phyloP scores from a whole-genome alignment of 2,797 vertebrate species.

The Pteropus rufus region DNA sequence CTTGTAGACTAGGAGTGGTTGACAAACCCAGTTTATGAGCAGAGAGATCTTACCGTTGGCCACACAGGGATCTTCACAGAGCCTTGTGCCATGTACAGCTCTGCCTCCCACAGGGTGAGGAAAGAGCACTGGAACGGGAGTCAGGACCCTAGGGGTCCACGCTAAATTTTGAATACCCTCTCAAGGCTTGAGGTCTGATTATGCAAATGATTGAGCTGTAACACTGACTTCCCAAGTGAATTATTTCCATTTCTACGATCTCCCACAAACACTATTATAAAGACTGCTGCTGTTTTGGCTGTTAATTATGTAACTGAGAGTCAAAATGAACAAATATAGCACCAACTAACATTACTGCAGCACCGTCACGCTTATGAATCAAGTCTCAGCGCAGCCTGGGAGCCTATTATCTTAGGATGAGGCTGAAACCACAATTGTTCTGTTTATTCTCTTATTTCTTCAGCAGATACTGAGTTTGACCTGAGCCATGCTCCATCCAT shows the following conservation, averaged over 20 bases:
- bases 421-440: not conserved
- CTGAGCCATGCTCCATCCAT: not conserved
- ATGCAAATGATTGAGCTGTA: not conserved
- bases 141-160: not conserved
- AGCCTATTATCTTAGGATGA: not conserved
- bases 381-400: not conserved
- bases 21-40: not conserved
- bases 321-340: not conserved
- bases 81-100: not conserved
- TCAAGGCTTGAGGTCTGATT: not conserved
- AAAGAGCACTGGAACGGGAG: not conserved
- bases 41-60: not conserved
- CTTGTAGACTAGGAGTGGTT: not conserved
- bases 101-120: not conserved
- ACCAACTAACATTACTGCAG: not conserved
- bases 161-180: not conserved
- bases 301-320: not conserved
- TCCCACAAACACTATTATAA: not conserved
- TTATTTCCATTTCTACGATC: not conserved
- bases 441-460: not conserved
- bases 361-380: not conserved
- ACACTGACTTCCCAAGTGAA: constrained; percentile 1
- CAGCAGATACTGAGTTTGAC: not conserved
- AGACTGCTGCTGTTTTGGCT: not conserved
- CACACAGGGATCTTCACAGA: not conserved